Base-by-base conservation (phyloP, 2,797 vertebrate species). In the Mionectes olivaceus region DNA sequence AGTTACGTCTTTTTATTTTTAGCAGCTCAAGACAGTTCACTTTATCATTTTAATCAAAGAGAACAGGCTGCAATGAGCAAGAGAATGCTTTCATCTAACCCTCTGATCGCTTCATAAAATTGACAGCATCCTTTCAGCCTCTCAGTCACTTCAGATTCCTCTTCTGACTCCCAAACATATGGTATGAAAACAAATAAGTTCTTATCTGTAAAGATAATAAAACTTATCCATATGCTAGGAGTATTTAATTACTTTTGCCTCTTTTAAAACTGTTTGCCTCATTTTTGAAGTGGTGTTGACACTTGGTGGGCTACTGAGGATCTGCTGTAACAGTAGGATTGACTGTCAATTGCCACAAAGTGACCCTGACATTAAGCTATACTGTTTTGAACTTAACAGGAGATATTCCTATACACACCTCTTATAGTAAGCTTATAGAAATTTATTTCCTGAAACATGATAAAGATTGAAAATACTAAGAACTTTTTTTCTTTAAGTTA, bases 1-100 rank as follows among this genome's bases (percentile, higher is more conserved):
- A 65, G 35, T 73, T 84, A 67, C 3, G 22, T 64, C 3, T 46
- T 88, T 56, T 95, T 89, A 76, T 81, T 90, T 90, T 95, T 79
- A 84, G 60, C 33, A 30, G 16, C 12, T 28, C 22, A 44, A 73
- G 63, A 68, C 55, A 73, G 49, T 87, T 84, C 49, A 57, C 46
- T 90, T 92, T 63, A 85, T 92, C 74, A 70, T 84, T 84, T 87
- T 89, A 92, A 92, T 84, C 75, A 76, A 74, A 95, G 44, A 69
- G 44, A 87, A 63, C 44, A 56, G 44, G 23, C 67, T 82, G 83
- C 0, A 0, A 87, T 63, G 83, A 61, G 63, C 11, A 84, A 87
- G 22, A 47, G 30, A 73, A 76, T 35, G 19, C 28, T 93, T 90
- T 79, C 24, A 65, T 87, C 47, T 52, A 25, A 90, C 28, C 13